Evolutionary conservation across 2,113 vertebrate species (phyloP).

Genomic region (Lamprologus ornatipinnis): DNA sequence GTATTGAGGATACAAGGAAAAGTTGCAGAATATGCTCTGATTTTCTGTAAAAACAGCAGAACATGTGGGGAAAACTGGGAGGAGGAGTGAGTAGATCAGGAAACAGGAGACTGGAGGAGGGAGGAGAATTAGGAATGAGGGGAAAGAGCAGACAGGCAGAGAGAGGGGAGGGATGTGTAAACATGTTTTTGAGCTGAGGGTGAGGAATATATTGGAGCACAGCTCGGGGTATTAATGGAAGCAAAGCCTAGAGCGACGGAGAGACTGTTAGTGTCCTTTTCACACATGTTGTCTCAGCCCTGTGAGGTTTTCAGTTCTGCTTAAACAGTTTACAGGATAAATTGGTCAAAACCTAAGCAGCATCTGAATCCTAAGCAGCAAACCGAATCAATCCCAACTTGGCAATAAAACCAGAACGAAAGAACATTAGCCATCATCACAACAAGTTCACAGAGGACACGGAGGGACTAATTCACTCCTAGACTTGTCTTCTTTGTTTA

Average conservation of each 20-base stretch:
- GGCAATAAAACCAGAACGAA: background rate
- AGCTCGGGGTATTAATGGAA: background rate
- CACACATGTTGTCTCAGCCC: background rate
- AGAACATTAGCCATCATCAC: background rate
- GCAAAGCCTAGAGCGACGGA: background rate
- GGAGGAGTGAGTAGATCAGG: background rate
- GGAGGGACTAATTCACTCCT: background rate
- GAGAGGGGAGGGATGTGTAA: background rate
- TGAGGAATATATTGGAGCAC: background rate
- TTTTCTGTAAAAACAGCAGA: background rate
- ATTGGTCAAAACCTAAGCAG: background rate
- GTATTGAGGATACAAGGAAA: fast-evolving
- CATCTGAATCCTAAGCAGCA: background rate
- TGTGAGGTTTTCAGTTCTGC: background rate
- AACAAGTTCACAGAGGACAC: background rate
- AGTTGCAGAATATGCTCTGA: background rate
- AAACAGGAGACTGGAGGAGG: background rate
- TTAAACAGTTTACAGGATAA: background rate
- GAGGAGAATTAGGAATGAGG: background rate
- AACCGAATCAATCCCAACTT: background rate
- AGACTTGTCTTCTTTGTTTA: background rate
- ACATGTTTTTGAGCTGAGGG: conserved; percentile 45
- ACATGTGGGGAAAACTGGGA: background rate
- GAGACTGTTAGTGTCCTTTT: background rate
- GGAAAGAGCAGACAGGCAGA: background rate